Evolutionary conservation across 2,888 invertebrate genomes (phyloP), one percentile per base, ranked within the genome.

Genomic region (Luperina testacea): DNA sequence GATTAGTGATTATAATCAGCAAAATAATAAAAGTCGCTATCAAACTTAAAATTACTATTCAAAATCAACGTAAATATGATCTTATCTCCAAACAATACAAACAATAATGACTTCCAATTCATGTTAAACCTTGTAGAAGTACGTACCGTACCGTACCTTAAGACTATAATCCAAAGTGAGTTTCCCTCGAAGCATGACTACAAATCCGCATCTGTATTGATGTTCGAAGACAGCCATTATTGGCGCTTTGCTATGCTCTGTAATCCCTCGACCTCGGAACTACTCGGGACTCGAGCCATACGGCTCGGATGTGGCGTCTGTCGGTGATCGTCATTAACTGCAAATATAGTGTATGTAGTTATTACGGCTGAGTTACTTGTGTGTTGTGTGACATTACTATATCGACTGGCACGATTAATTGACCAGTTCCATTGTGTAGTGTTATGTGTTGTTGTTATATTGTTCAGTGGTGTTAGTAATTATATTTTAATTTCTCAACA

Each of bases 161-260:
- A 87, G 76, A 83, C 81, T 84, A 73, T 85, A 85, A 86, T 85
- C 88, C 82, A 76, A 80, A 76, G 78, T 82, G 75, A 82, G 78
- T 84, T 78, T 80, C 72, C 24, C 72, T 74, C 73, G 85, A 72
- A 87, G 78, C 80, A 80, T 75, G 71, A 80, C 77, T 81, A 78
- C 79, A 84, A 88, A 86, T 84, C 81, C 81, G 72, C 75, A 84
- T 82, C 81, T 80, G 86, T 82, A 88, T 82, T 87, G 87, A 87
- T 82, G 88, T 77, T 76, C 82, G 82, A 88, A 87, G 88, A 88
- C 86, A 87, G 75, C 87, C 88, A 89, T 89, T 87, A 89, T 82
- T 83, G 81, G 81, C 77, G 85, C 81, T 85, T 85, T 83, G 81
- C 83, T 82, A 85, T 83, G 81, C 82, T 80, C 79, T 78, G 81